Base-by-base conservation (phyloP, 2,113 vertebrate species). In the Garra rufa region DNA sequence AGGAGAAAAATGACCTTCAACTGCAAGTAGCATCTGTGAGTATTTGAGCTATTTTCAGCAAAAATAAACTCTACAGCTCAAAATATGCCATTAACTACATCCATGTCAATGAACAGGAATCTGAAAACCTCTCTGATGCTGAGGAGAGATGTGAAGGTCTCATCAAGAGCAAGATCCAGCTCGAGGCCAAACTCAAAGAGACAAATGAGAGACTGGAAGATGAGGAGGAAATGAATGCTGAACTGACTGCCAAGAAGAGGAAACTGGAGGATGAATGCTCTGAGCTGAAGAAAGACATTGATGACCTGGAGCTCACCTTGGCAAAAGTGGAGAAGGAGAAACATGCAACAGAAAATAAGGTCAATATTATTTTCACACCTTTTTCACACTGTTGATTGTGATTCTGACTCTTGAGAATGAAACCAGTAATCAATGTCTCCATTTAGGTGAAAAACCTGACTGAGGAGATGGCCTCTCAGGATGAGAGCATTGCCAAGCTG, bases 201-300 rank as follows among this genome's bases (percentile, higher is more conserved):
- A 87, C 85, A 38, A 87, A 67, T 70, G 94, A 95, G 76, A 92
- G 94, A 77, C 89, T 94, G 0, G 95, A 95, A 82, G 94, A 95
- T 77, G 95, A 95, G 50, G 94, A 95, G 28, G 94, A 95, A 91
- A 93, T 94, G 46, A 93, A 92, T 81, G 90, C 90, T 61, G 92
- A 92, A 88, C 86, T 95, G 50, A 95, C 94, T 0, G 93, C 93
- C 89, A n/a, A n/a, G n/a, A n/a, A n/a, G n/a, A n/a, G n/a, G n/a
- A n/a, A n/a, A n/a, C n/a, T n/a, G n/a, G n/a, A n/a, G n/a, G n/a
- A n/a, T n/a, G n/a, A n/a, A n/a, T n/a, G n/a, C n/a, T n/a, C n/a
- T n/a, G n/a, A n/a, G n/a, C n/a, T 65, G 11, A 95, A 95, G 90
- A 96, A 95, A 83, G 65, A 71, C 28, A 67, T 67, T 10, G 63